Conservation (phyloP, 2,113 vertebrate genomes). For the Microtus oregoni region DNA sequence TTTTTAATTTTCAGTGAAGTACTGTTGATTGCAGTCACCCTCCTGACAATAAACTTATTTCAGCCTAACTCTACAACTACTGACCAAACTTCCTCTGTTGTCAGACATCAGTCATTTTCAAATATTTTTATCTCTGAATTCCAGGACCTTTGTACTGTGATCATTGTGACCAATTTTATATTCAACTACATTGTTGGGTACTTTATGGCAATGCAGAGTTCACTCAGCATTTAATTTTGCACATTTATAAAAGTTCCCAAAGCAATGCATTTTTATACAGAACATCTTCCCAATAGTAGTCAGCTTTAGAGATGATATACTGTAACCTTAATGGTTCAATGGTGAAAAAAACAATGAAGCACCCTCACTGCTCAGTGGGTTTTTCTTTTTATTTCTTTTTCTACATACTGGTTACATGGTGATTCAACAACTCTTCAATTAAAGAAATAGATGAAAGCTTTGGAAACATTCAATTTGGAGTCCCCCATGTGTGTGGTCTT, state of each 20-base stretch:
- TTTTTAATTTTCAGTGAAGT: background rate
- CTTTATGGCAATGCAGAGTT: constrained; percentile 82
- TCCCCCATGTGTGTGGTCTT: no score
- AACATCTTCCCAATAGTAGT: constrained; percentile 80
- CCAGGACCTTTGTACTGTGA: no score
- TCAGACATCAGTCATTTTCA: no score
- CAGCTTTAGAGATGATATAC: constrained; percentile 73
- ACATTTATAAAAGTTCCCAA: constrained; percentile 68
- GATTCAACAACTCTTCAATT: background rate
- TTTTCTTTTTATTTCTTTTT: background rate
- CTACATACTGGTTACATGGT: background rate
- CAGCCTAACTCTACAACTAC: background rate
- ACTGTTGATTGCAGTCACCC: background rate
- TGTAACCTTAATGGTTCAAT: constrained; percentile 73
- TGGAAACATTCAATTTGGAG: background rate
- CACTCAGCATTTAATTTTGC: constrained; percentile 79
- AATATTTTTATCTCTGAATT: background rate
- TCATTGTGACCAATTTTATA: constrained; percentile 85
- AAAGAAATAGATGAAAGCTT: constrained; percentile 3
- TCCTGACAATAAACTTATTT: background rate
- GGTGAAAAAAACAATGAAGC: constrained; percentile 62
- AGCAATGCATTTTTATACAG: constrained; percentile 64
- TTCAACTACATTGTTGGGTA: constrained; percentile 83
- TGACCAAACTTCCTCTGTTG: no score
- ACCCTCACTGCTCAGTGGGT: constrained; percentile 23